Evolutionary conservation across 2,888 invertebrate species (phyloP).

Genomic region (Teleogryllus oceanicus): DNA sequence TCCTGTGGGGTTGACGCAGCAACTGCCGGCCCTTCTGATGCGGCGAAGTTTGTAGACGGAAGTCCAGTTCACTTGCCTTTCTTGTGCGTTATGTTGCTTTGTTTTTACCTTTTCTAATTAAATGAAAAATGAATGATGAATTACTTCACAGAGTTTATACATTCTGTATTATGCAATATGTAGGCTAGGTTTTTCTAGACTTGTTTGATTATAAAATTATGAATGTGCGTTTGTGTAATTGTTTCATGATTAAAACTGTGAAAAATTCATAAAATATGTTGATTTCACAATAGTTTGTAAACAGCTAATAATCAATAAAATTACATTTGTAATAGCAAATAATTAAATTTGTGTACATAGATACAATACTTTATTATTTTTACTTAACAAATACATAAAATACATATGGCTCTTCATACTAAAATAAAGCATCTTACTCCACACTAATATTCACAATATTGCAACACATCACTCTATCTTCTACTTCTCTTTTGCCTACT

Average conservation of each 20-base stretch:
- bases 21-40: not conserved
- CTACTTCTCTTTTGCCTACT: not conserved
- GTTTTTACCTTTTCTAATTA: too few relatives aligned
- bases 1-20: not conserved
- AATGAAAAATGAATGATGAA: too few relatives aligned
- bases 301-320: not conserved
- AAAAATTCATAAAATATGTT: not conserved
- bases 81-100: not conserved
- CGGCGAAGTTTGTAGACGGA: not conserved
- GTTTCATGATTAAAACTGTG: too few relatives aligned
- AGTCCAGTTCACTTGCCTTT: not conserved
- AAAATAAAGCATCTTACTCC: slow-evolving; percentile 18
- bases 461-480: not conserved
- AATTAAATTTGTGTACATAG: not conserved
- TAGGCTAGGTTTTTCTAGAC: too few relatives aligned
- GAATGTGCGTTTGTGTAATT: too few relatives aligned
- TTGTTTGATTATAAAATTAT: too few relatives aligned
- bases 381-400: not conserved
- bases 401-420: not conserved
- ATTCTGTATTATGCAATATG: too few relatives aligned
- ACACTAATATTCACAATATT: not conserved
- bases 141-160: too few relatives aligned
- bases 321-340: not conserved
- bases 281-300: not conserved
- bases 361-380: not conserved